A percentile compares a stretch with the other conserved stretches of the same genome.
Conservation (phyloP, 1,140 invertebrate genomes). For the Achroia grisella region DNA sequence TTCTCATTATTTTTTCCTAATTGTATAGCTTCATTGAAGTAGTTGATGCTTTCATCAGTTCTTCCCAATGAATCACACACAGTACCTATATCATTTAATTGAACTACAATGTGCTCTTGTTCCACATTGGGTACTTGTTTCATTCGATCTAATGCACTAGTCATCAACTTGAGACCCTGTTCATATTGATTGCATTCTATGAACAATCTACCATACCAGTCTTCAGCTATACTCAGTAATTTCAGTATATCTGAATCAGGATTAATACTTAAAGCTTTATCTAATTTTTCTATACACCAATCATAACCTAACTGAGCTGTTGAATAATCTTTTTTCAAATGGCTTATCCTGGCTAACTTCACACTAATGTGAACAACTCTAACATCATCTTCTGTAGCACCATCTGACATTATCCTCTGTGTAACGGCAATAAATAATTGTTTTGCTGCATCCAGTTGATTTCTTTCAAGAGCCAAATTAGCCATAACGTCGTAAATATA, state of each 20-base stretch:
- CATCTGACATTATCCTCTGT: constrained; percentile 81
- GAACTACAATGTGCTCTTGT: constrained; percentile 82
- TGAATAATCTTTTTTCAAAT: constrained; percentile 76
- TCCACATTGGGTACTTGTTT: constrained; percentile 78
- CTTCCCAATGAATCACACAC: constrained; percentile 80
- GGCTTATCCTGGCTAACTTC: constrained; percentile 82
- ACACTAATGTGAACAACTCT: constrained; percentile 79
- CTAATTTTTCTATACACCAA: constrained; percentile 83
- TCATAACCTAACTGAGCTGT: constrained; percentile 84
- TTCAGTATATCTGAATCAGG: constrained; percentile 71
- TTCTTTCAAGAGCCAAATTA: constrained; percentile 87
- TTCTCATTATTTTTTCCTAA: constrained; percentile 80
- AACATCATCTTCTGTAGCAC: constrained; percentile 81
- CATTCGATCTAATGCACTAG: constrained; percentile 81
- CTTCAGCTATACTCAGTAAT: constrained; percentile 81
- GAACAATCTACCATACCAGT: constrained; percentile 88
- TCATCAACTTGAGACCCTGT: constrained; percentile 80
- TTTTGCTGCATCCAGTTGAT: constrained; percentile 88
- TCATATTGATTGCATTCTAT: constrained; percentile 77
- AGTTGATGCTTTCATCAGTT: constrained; percentile 79
- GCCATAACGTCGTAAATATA: constrained; percentile 94
- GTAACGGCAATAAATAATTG: constrained; percentile 87
- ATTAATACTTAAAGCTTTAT: constrained; percentile 73
- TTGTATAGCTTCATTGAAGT: constrained; percentile 82
- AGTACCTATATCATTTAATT: constrained; percentile 91